A percentile compares a stretch with the other conserved stretches of the same genome.
phyloP scores from a whole-genome alignment of 2,113 vertebrate genomes.

The Hiodon alosoides region DNA sequence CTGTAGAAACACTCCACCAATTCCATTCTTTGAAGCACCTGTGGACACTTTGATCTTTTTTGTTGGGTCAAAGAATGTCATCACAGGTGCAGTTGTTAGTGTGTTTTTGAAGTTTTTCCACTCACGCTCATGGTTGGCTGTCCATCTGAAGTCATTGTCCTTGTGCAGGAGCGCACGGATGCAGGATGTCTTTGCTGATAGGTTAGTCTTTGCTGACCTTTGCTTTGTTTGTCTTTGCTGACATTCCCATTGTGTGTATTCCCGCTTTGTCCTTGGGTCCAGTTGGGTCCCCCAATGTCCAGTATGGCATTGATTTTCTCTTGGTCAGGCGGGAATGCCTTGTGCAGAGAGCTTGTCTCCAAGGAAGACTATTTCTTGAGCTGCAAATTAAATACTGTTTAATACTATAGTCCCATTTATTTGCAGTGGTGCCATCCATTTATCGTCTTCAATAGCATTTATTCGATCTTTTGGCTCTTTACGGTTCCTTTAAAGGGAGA shows the following conservation, averaged over 20 bases:
- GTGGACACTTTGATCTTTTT: slow-evolving; percentile 19
- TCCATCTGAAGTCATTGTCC: slow-evolving; percentile 6
- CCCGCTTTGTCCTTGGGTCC: slow-evolving; percentile 14
- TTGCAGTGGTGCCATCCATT: neutral
- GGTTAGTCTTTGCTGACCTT: no score
- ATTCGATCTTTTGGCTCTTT: neutral
- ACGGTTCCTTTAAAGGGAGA: no score
- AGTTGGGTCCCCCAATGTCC: slow-evolving; percentile 5
- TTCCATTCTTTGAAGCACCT: slow-evolving; percentile 25
- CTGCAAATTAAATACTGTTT: neutral
- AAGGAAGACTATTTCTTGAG: neutral
- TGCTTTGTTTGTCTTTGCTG: no score
- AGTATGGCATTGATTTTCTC: neutral
- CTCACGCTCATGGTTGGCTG: slow-evolving; percentile 20
- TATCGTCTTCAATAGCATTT: neutral
- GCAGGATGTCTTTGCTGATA: neutral
- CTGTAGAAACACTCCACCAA: slow-evolving; percentile 28
- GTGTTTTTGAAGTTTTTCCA: slow-evolving; percentile 14
- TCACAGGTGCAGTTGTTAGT: slow-evolving; percentile 13
- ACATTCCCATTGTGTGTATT: slow-evolving; percentile 16
- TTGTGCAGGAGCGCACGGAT: neutral
- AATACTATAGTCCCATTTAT: no score
- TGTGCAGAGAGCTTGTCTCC: neutral
- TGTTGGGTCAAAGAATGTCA: slow-evolving; percentile 21
- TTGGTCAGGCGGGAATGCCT: neutral